Evolutionary conservation across 1,140 invertebrate species (phyloP).

Genomic region (Heliconius melpomene): DNA sequence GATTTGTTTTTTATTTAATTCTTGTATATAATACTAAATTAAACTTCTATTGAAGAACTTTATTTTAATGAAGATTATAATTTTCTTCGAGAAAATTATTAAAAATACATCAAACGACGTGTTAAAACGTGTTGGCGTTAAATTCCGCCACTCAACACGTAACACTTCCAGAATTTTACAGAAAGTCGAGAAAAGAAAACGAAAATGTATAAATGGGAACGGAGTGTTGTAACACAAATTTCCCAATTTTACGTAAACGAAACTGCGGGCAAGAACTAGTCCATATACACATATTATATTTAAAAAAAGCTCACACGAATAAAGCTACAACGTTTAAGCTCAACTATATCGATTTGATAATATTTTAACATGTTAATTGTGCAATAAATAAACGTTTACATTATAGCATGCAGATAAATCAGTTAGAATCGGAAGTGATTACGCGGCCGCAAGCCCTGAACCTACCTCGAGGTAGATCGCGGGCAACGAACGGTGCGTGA

Average conservation of each 20-base stretch:
- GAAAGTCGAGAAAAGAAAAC: too few relatives aligned
- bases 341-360: neutral
- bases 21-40: too few relatives aligned
- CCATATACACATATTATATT: too few relatives aligned
- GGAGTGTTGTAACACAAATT: too few relatives aligned
- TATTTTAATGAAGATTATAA: neutral
- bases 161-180: too few relatives aligned
- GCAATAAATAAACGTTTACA: conserved; percentile 39
- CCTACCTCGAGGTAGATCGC: conserved; percentile 53
- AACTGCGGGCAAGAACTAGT: too few relatives aligned
- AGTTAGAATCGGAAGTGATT: conserved; percentile 51
- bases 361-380: conserved; percentile 28
- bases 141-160: too few relatives aligned
- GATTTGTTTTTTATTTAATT: too few relatives aligned
- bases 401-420: conserved; percentile 40
- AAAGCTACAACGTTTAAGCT: neutral
- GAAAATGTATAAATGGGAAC: too few relatives aligned
- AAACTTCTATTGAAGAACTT: neutral
- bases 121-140: too few relatives aligned
- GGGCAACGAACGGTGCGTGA: conserved; percentile 59
- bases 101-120: neutral
- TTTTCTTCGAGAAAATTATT: neutral
- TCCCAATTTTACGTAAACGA: too few relatives aligned
- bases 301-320: neutral
- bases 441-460: conserved; percentile 46